Base-by-base conservation (phyloP, 2,888 invertebrate species). In the Cylindroiulus punctatus region DNA sequence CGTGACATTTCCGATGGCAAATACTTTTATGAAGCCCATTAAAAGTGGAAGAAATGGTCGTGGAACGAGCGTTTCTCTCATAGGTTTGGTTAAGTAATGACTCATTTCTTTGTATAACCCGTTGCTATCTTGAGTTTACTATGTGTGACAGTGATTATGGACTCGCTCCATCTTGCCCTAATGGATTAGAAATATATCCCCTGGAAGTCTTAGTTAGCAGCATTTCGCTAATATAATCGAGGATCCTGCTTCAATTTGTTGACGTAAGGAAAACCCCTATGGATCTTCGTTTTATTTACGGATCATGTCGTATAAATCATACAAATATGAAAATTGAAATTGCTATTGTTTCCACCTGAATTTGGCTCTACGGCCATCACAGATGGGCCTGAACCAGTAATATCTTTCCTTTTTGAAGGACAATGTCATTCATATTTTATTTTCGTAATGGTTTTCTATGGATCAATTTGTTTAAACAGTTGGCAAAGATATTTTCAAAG, bases 121-220 rank as follows among this genome's bases (percentile, higher is more conserved):
- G 42, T 82, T 82, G 82, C 42, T 42, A 40, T 82, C 36, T 82
- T 42, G 42, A 82, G 42, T 82, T 82, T 42, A 82, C 82, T 42
- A 36, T n/a, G 82, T 82, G 82, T 82, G 82, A 36, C 82, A 82
- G 36, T 82, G 82, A 82, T 82, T 82, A 82, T 82, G 82, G 42
- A 82, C 42, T 82, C 82, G 42, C 42, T 82, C 82, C 82, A 40
- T 42, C 42, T 82, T 82, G 36, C 40, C 36, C 82, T 82, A 82
- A 82, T 82, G 82, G 82, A 82, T 82, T 82, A 82, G 36, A 82
- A 82, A 82, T 82, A 40, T 82, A 82, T 82, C 82, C 82, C 36
- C 65, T 36, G 36, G 8, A 82, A 82, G 30, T 82, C 82, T 82
- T 82, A 42, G 82, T 42, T 82, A 82, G 36, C 36, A 36, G 30